These are phyloP conservation scores for Ibidorhyncha struthersii DNA, from an alignment of 2,113 vertebrate genomes.

Conservation along the genomic window DNA sequence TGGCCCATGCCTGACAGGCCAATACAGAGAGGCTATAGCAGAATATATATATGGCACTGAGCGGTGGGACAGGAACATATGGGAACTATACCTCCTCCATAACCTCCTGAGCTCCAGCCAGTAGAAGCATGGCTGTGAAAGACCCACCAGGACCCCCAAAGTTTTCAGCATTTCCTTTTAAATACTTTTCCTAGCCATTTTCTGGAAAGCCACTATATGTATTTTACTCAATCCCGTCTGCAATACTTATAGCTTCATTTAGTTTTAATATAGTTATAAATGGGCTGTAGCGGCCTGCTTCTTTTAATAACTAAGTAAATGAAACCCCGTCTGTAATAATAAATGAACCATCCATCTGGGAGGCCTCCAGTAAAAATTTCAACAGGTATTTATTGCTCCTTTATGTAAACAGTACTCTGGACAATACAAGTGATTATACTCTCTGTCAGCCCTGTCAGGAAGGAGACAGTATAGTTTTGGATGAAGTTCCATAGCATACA, in stretches of 20 bases:
- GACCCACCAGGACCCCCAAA: slow-evolving; percentile 30
- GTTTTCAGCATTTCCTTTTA: slow-evolving; percentile 56
- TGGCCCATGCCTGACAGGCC: background rate
- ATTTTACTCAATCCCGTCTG: slow-evolving; percentile 48
- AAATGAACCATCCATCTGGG: slow-evolving; percentile 59
- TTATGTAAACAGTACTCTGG: slow-evolving; percentile 43
- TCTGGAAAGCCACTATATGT: slow-evolving; percentile 52
- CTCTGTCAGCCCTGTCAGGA: slow-evolving; percentile 43
- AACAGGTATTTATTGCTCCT: slow-evolving; percentile 43
- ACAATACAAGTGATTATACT: slow-evolving; percentile 43
- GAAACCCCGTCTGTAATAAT: slow-evolving; percentile 71
- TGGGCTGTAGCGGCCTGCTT: slow-evolving; percentile 59
- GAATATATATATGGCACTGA: background rate
- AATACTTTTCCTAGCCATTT: slow-evolving; percentile 45
- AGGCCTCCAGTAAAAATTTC: slow-evolving; percentile 55
- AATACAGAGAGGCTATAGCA: background rate
- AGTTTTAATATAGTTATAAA: slow-evolving; percentile 73
- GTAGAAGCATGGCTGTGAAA: background rate
- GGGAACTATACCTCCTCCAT: background rate
- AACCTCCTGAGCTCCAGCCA: background rate
- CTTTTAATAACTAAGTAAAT: slow-evolving; percentile 72
- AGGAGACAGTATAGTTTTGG: slow-evolving; percentile 7
- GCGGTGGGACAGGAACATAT: background rate
- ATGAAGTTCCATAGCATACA: background rate
- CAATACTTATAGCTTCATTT: slow-evolving; percentile 68